Evolutionary conservation across 2,113 vertebrate genomes (phyloP).

Genomic region (Forbesichthys papilliferus): DNA sequence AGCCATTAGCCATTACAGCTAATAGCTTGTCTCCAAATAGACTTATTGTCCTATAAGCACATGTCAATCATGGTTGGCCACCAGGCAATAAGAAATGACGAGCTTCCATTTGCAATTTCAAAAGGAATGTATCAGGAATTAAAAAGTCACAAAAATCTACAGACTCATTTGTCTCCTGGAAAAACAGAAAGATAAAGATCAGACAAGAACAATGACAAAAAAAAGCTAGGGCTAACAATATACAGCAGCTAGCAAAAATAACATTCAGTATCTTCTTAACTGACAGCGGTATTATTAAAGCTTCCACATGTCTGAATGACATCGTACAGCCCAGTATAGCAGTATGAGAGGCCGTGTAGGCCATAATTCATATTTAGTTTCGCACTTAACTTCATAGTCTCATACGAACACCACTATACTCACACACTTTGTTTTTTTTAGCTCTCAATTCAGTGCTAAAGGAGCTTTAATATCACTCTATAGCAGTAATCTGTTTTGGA

Average conservation of each 20-base stretch:
- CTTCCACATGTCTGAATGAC: slow-evolving; percentile 35
- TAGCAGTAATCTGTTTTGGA: too few relatives aligned
- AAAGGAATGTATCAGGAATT: slow-evolving; percentile 33
- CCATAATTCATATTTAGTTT: too few relatives aligned
- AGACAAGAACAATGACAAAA: slow-evolving; percentile 28
- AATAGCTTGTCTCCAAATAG: slow-evolving; percentile 42
- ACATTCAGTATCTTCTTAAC: slow-evolving; percentile 43
- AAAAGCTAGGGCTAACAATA: slow-evolving; percentile 43
- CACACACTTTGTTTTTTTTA: too few relatives aligned
- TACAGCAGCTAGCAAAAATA: slow-evolving; percentile 38
- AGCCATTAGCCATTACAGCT: background rate
- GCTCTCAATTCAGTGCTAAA: too few relatives aligned
- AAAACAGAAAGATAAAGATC: slow-evolving; percentile 53
- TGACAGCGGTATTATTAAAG: slow-evolving; percentile 52
- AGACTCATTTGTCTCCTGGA: slow-evolving; percentile 34
- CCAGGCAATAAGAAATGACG: background rate
- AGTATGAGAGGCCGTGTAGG: too few relatives aligned
- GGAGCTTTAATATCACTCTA: too few relatives aligned
- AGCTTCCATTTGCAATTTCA: slow-evolving; percentile 3
- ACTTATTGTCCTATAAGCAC: background rate
- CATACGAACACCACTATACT: too few relatives aligned
- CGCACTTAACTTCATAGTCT: too few relatives aligned
- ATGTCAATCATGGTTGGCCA: slow-evolving; percentile 10
- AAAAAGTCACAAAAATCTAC: slow-evolving; percentile 23
- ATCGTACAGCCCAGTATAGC: slow-evolving; percentile 19